Percentiles rank a stretch among this genome's conserved stretches.
Conservation (phyloP, 35 echinoderm and acorn worm genomes). For the Heliocidaris tuberculata region DNA sequence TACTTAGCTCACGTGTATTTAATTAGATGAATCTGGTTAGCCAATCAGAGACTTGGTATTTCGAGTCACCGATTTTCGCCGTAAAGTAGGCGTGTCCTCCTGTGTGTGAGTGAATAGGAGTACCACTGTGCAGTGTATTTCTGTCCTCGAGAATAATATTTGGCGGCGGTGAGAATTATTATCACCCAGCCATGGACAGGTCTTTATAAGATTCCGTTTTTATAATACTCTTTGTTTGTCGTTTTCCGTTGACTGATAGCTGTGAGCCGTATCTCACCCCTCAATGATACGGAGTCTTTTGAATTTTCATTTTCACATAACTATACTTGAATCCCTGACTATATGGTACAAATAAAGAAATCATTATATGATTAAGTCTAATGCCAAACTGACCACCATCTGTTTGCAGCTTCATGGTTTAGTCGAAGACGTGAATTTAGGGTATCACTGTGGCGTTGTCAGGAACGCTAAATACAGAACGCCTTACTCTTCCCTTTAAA, state of each 20-base stretch:
- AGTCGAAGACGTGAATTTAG: too few relatives aligned
- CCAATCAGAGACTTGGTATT: conserved; percentile 18
- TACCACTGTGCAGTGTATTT: background rate
- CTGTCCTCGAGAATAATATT: conserved; percentile 28
- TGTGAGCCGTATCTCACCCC: background rate
- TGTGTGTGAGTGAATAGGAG: background rate
- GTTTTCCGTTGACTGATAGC: conserved; percentile 33
- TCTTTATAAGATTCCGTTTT: conserved; percentile 39
- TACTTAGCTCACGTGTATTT: conserved; percentile 5
- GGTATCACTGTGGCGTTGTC: too few relatives aligned
- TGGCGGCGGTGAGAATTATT: conserved; percentile 41
- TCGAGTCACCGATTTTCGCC: conserved; percentile 27
- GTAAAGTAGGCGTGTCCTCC: background rate
- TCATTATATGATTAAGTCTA: background rate
- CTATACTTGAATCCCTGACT: background rate
- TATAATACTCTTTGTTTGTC: conserved; percentile 40
- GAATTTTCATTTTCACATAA: conserved; percentile 38
- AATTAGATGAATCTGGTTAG: conserved; percentile 37
- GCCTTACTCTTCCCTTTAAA: too few relatives aligned
- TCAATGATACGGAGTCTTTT: background rate
- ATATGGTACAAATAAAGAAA: background rate
- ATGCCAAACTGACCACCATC: too few relatives aligned
- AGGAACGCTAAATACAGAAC: too few relatives aligned
- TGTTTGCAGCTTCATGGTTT: too few relatives aligned
- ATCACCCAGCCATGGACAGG: conserved; percentile 24